Conservation (phyloP, 2,888 invertebrate species). For the Morinoia aosen region DNA sequence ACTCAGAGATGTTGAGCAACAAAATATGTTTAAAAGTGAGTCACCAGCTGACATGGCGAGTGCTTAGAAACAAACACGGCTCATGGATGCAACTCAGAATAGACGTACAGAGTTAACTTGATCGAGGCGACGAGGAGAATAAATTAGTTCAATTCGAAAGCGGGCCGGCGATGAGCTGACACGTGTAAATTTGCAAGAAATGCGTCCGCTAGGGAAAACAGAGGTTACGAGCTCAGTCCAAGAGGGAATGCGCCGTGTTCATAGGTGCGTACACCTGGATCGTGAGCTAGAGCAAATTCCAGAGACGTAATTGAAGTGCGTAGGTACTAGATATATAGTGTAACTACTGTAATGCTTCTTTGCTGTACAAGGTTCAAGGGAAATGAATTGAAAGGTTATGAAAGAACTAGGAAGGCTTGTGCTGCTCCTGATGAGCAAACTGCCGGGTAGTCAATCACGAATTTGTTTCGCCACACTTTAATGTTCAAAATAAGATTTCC, state of each 20-base stretch:
- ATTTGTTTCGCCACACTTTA: no score
- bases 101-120: not conserved
- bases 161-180: not conserved
- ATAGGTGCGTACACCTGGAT: not conserved
- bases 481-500: no score
- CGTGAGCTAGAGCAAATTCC: not conserved
- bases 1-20: not conserved
- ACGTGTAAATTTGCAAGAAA: not conserved
- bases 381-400: no score
- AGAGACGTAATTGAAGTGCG: not conserved
- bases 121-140: not conserved
- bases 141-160: not conserved
- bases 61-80: not conserved
- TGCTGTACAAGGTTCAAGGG: no score
- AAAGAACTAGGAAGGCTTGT: no score
- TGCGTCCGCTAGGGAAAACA: not conserved
- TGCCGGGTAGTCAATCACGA: no score
- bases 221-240: not conserved
- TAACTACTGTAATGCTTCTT: no score
- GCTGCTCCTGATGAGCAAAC: no score
- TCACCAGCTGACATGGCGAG: not conserved
- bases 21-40: not conserved
- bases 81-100: not conserved
- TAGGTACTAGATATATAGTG: not conserved
- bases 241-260: not conserved